These are phyloP conservation scores for Notarius quadriscutis DNA, from an alignment of 2,113 vertebrate genomes.

Conservation along the genomic window DNA sequence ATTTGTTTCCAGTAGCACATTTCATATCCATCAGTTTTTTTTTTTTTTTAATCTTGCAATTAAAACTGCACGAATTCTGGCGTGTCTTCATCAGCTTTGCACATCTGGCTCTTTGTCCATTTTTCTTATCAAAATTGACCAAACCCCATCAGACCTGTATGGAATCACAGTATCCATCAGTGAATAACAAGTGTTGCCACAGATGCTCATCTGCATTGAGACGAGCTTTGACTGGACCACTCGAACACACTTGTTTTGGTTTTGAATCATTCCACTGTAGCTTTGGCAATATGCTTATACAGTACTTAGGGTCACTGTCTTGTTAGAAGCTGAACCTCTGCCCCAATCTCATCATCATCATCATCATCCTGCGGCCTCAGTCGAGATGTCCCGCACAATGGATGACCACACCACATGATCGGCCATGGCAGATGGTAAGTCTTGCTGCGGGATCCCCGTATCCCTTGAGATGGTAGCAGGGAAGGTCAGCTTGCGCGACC, in stretches of 20 bases:
- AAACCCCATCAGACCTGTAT: not conserved
- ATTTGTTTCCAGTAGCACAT: not conserved
- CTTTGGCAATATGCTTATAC: not conserved
- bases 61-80: not conserved
- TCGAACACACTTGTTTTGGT: not conserved
- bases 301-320: not conserved
- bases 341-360: not conserved
- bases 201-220: not conserved
- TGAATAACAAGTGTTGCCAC: not conserved
- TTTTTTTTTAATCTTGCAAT: not conserved
- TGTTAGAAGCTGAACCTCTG: not conserved
- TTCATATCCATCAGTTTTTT: not conserved
- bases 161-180: not conserved
- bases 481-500: no score
- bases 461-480: no score
- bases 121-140: not conserved
- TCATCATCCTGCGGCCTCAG: no score
- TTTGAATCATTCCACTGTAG: not conserved
- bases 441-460: no score
- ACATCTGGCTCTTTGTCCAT: not conserved
- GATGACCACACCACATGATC: no score
- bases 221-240: not conserved
- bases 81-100: not conserved
- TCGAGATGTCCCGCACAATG: no score
- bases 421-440: no score